A percentile compares a stretch with the other conserved stretches of the same genome.
Evolutionary conservation across 2,113 vertebrate genomes (phyloP).

Genomic region (Colaptes auratus): DNA sequence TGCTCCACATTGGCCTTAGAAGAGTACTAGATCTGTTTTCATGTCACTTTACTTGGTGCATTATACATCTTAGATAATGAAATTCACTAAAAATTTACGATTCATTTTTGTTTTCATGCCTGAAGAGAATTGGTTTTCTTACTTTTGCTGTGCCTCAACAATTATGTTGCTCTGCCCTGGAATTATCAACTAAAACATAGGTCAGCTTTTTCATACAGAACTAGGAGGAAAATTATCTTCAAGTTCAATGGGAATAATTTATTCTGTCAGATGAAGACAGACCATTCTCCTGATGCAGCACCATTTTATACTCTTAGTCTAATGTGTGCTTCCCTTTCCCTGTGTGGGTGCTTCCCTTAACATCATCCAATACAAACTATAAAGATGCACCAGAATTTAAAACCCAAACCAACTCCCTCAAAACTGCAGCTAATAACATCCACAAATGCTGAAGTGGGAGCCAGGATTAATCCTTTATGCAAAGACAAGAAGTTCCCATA

Average conservation of each 20-base stretch:
- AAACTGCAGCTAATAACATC: neutral
- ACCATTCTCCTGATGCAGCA: neutral
- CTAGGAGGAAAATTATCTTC: neutral
- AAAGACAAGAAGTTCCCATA: neutral
- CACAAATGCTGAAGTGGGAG: neutral
- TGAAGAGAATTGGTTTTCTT: neutral
- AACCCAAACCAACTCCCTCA: neutral
- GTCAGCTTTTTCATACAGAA: neutral
- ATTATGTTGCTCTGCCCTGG: fast-evolving
- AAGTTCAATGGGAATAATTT: neutral
- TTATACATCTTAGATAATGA: neutral
- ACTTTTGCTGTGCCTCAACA: neutral
- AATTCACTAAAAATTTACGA: too few species aligned
- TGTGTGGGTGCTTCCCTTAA: neutral
- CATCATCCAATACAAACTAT: neutral
- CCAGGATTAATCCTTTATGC: neutral
- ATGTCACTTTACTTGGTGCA: neutral
- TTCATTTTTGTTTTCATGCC: neutral
- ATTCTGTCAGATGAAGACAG: neutral
- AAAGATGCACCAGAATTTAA: neutral
- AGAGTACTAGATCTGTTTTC: neutral
- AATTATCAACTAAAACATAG: neutral
- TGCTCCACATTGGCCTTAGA: neutral
- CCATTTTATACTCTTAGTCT: neutral
- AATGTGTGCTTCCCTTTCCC: neutral